phyloP scores from a whole-genome alignment of 2,113 vertebrate genomes.

The Mellivora capensis region DNA sequence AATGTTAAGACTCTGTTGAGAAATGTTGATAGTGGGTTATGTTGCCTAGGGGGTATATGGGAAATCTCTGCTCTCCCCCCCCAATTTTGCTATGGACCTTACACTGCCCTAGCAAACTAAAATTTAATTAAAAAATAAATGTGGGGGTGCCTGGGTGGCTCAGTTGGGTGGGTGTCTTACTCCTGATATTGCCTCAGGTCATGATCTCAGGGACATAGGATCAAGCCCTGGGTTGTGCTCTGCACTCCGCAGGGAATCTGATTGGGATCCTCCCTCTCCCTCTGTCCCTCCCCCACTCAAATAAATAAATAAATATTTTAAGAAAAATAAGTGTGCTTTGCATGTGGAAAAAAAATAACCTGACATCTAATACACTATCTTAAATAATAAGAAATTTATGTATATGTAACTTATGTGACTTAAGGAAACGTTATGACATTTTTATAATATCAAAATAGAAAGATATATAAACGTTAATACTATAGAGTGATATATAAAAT shows the following conservation, averaged over 20 bases:
- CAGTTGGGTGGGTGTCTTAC: background rate
- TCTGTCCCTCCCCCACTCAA: background rate
- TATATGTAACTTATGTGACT: background rate
- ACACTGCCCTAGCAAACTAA: background rate
- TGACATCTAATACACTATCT: background rate
- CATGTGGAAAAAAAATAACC: background rate
- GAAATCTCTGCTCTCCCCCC: background rate
- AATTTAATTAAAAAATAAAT: background rate
- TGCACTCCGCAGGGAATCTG: background rate
- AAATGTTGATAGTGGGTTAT: background rate
- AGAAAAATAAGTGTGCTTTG: background rate
- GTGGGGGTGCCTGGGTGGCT: background rate
- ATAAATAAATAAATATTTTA: background rate
- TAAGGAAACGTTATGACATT: background rate
- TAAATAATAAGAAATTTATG: background rate
- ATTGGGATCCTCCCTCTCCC: background rate
- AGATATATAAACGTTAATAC: background rate
- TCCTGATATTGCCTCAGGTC: background rate
- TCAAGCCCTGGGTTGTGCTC: background rate
- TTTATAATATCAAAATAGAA: background rate
- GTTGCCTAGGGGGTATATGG: background rate
- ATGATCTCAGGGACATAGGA: background rate
- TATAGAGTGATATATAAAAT: background rate
- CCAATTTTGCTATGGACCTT: background rate
- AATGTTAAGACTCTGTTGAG: background rate